These are phyloP conservation scores for Oreochromis spilurus DNA, from an alignment of 2,113 vertebrate genomes.

Conservation along the genomic window DNA sequence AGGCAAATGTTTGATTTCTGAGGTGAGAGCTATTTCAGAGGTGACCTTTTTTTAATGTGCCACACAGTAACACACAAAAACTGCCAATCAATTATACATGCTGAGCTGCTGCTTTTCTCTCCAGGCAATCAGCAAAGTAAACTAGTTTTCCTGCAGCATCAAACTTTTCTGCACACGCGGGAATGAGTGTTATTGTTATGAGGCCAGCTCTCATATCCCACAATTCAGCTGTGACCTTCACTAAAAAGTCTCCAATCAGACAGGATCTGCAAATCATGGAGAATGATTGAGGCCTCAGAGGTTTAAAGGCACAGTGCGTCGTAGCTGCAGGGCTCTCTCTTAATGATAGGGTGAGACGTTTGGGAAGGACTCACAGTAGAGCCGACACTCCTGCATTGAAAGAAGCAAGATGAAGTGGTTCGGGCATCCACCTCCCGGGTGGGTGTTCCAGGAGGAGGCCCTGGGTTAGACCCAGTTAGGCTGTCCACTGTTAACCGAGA, in stretches of 20 bases:
- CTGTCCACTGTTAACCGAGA: background rate
- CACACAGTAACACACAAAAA: background rate
- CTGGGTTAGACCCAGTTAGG: background rate
- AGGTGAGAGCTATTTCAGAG: background rate
- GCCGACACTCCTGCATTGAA: fast-evolving
- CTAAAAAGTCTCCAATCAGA: background rate
- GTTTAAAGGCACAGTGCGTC: fast-evolving
- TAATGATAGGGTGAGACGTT: background rate
- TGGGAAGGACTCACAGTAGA: background rate
- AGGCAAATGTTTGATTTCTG: background rate
- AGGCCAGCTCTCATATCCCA: background rate
- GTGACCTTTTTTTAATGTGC: background rate
- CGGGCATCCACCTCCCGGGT: background rate
- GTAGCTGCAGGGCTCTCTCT: background rate
- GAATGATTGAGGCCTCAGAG: fast-evolving
- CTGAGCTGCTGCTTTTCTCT: background rate
- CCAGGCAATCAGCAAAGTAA: background rate
- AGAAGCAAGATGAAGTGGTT: fast-evolving
- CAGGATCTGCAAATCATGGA: fast-evolving
- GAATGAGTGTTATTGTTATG: background rate
- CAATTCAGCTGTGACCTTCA: background rate
- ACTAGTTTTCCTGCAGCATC: background rate
- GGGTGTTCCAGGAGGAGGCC: background rate
- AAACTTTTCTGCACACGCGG: background rate
- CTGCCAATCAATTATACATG: background rate